Conservation (phyloP, 2,888 invertebrate genomes). For the Lumbricus terrestris region DNA sequence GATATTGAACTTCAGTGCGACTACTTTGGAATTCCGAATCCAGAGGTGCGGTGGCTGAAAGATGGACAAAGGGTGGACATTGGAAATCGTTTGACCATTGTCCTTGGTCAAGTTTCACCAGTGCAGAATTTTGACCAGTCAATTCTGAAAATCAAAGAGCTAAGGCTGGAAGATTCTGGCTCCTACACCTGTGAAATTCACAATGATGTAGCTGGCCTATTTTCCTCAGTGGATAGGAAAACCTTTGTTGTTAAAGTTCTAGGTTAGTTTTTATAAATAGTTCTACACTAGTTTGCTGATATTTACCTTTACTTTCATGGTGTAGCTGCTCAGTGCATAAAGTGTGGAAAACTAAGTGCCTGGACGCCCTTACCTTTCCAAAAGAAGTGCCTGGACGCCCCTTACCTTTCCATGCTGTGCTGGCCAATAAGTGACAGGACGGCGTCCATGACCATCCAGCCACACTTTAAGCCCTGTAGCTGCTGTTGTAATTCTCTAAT, state of each 20-base stretch:
- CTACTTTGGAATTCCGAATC: slow-evolving; percentile 18
- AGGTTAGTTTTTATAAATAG: background rate
- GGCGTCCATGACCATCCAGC: too few species aligned
- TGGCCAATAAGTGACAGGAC: too few species aligned
- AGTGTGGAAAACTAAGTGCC: too few species aligned
- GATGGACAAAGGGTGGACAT: background rate
- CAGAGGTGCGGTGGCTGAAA: slow-evolving; percentile 21
- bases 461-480: too few species aligned
- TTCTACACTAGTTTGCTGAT: background rate
- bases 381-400: too few species aligned
- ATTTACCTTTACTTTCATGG: background rate
- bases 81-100: background rate
- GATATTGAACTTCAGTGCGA: slow-evolving; percentile 15
- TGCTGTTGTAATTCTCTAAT: background rate
- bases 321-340: too few species aligned
- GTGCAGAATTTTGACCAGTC: background rate
- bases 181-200: background rate
- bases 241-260: background rate
- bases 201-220: background rate
- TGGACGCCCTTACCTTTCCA: too few species aligned
- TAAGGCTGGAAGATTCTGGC: background rate
- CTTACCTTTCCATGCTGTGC: too few species aligned
- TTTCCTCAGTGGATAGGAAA: background rate
- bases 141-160: background rate
- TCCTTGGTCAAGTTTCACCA: background rate